phyloP scores from a whole-genome alignment of 2,113 vertebrate genomes.

The Sorex fumeus region DNA sequence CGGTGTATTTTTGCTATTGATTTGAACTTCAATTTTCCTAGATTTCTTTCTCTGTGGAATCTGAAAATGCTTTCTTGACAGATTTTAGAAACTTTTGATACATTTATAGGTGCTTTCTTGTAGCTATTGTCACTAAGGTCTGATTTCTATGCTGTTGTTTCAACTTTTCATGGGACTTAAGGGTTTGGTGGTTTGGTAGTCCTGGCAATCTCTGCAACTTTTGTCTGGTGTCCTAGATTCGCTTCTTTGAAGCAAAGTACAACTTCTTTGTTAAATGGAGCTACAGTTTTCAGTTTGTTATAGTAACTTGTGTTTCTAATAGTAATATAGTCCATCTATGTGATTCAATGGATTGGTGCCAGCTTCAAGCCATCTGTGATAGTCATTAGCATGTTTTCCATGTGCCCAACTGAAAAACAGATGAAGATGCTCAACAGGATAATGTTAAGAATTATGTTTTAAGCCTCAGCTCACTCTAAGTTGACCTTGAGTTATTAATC shows the following conservation, averaged over 20 bases:
- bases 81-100: conserved; percentile 44
- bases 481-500: conserved; percentile 1
- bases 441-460: neutral
- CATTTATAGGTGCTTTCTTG: neutral
- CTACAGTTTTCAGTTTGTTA: neutral
- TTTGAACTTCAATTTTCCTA: conserved; percentile 50
- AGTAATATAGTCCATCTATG: neutral
- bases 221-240: conserved; percentile 19
- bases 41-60: conserved; percentile 36
- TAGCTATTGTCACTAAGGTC: neutral
- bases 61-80: conserved; percentile 24
- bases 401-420: neutral
- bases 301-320: neutral
- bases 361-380: conserved; percentile 9
- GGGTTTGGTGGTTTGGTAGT: neutral
- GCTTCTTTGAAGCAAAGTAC: conserved; percentile 25
- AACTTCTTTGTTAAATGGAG: conserved; percentile 36
- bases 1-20: conserved; percentile 57
- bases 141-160: neutral
- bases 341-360: neutral
- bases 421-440: neutral
- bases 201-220: conserved; percentile 17
- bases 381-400: conserved; percentile 28
- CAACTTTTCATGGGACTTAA: conserved; percentile 38
- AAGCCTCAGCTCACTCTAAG: neutral